Base-by-base conservation (phyloP, 2,797 vertebrate genomes). In the Poecilia wingei region DNA sequence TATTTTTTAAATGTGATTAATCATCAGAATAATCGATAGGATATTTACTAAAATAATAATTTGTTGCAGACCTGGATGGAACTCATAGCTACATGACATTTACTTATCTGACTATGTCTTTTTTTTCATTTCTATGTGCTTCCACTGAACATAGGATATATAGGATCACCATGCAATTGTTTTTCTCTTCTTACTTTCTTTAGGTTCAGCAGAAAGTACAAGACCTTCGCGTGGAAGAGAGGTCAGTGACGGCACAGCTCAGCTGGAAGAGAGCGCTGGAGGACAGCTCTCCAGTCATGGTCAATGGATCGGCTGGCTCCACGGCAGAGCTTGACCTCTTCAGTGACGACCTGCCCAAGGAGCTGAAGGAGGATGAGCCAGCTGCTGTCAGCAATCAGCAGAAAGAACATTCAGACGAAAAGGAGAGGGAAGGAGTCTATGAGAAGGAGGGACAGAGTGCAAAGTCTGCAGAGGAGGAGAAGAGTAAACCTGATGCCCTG, bases 181-280 rank as follows among this genome's bases (percentile, higher is more conserved):
- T 69, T 43, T 69, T 12, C 10, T 69, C 22, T 41, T 20, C 25
- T 68, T 41, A 6, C 8, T 69, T n/a, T 69, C 39, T 79, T 78
- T 87, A 98, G 97, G 96, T 98, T 83, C 96, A 98, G 81, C 95
- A 96, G 89, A 97, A 97, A 88, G 90, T 99, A 66, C 92, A 95
- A 49, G 96, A 98, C 81, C 95, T 98, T 46, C 97, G 97, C 92
- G 94, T 96, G 43, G 83, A 97, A 84, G 97, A 98, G 88, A 95
- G 96, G 82, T 95, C 95, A 36, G 93, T 95, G 49, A 95, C 93
- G 31, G 95, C 95, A 8, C 97, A 97, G 71, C 95, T 97, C 46
- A 96, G 91, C 86, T 98, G 98, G 97, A 96, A 96, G 88, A 94
- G 93, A 86, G 96, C 97, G 53, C 93, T 96, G n/a, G 96, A 97